Evolutionary conservation across 2,888 invertebrate genomes (phyloP).

Genomic region (Clanis bilineata): DNA sequence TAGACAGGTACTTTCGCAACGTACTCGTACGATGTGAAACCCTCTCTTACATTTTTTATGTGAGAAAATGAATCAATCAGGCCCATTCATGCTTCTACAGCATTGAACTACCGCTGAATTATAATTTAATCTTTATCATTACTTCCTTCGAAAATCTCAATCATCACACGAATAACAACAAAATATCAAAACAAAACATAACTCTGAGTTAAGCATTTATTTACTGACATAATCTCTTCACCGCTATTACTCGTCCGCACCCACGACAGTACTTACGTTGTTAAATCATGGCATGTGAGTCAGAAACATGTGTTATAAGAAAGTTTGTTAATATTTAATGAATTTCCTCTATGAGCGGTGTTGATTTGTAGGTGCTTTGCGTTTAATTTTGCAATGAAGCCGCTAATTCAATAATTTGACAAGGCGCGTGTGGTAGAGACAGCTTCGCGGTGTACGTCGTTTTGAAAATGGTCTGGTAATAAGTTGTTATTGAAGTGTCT

Average conservation of each 20-base stretch:
- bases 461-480: slow-evolving; percentile 10
- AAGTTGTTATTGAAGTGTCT: slow-evolving; percentile 9
- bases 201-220: too few species aligned
- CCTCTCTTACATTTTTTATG: too few species aligned
- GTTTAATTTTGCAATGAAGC: slow-evolving; percentile 66
- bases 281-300: slow-evolving; percentile 50
- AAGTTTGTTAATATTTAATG: slow-evolving; percentile 80
- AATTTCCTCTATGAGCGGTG: slow-evolving; percentile 48
- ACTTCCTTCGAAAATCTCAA: too few species aligned
- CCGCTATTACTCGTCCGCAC: slow-evolving; percentile 30
- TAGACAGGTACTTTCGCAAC: too few species aligned
- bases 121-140: too few species aligned
- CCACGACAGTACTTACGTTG: slow-evolving; percentile 21
- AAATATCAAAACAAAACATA: too few species aligned
- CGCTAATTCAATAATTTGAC: slow-evolving; percentile 72
- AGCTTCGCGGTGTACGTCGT: slow-evolving; percentile 21
- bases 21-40: too few species aligned
- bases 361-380: slow-evolving; percentile 71
- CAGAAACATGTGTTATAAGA: slow-evolving; percentile 76
- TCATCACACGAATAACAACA: too few species aligned
- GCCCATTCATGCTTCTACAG: too few species aligned
- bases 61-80: too few species aligned
- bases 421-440: slow-evolving; percentile 38
- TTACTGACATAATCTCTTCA: neutral
- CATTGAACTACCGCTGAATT: too few species aligned